A percentile compares a stretch with the other conserved stretches of the same genome.
These are phyloP conservation scores for Peromyscus aztecus DNA, from an alignment of 2,797 vertebrate species.

Conservation along the genomic window DNA sequence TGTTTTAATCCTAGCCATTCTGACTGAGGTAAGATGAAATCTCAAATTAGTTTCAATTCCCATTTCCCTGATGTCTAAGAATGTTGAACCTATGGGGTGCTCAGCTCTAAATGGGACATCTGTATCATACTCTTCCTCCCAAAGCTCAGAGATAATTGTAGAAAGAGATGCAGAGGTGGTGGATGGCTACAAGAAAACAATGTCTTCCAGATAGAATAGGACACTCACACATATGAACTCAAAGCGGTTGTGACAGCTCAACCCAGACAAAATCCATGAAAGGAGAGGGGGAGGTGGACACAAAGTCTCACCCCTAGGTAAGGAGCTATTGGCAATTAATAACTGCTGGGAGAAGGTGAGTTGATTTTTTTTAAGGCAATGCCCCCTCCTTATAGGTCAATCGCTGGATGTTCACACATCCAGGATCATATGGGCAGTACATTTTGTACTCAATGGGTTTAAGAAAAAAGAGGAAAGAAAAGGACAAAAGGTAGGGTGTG, in stretches of 20 bases:
- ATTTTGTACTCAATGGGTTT: no score
- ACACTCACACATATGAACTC: not conserved
- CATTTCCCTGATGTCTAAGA: not conserved
- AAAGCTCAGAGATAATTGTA: not conserved
- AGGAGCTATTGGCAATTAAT: not conserved
- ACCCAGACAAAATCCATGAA: not conserved
- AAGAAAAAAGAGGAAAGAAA: not conserved
- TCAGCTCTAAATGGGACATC: not conserved
- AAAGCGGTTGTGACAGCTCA: not conserved
- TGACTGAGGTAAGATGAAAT: not conserved
- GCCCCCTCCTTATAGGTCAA: not conserved
- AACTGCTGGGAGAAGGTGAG: not conserved
- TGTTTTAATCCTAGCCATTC: not conserved
- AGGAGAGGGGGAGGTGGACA: not conserved
- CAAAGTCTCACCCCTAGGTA: not conserved
- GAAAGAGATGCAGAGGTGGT: not conserved
- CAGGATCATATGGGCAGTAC: not conserved
- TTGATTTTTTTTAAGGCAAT: not conserved
- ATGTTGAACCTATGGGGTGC: not conserved
- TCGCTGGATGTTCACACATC: not conserved
- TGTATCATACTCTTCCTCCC: not conserved
- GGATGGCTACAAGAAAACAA: not conserved
- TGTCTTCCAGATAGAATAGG: not conserved
- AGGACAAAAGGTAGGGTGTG: not conserved
- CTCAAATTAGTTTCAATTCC: not conserved